Percentiles rank a stretch among this genome's conserved stretches.
These are phyloP conservation scores for Otocyon megalotis DNA, from an alignment of 2,113 vertebrate genomes.

Conservation along the genomic window DNA sequence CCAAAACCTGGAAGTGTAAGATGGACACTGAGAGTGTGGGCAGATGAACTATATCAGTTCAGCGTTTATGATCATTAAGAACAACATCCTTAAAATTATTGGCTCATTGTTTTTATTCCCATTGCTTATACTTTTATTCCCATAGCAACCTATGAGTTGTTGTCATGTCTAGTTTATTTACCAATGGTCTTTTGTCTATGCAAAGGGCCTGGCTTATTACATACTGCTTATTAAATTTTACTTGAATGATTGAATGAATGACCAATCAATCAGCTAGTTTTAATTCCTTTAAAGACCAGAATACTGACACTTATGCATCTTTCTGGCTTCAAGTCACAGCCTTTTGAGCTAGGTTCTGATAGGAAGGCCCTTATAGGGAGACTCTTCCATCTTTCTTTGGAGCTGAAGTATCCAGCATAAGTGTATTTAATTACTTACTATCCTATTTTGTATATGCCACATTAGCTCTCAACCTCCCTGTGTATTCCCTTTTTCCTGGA, in stretches of 20 bases:
- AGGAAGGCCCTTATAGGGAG: background rate
- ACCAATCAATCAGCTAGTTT: background rate
- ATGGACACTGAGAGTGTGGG: background rate
- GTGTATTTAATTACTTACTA: background rate
- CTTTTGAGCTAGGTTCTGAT: background rate
- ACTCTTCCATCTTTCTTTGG: background rate
- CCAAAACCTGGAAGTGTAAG: background rate
- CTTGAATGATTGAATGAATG: background rate
- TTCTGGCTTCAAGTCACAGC: background rate
- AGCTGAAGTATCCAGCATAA: fast-evolving
- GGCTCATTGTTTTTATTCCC: background rate
- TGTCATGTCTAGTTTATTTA: background rate
- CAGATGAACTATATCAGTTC: background rate
- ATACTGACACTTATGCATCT: background rate
- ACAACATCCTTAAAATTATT: background rate
- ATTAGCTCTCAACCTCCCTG: background rate
- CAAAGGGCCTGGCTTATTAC: background rate
- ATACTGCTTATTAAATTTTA: background rate
- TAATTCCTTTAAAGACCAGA: background rate
- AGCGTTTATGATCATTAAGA: background rate
- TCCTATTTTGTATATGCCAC: background rate
- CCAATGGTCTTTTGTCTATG: background rate
- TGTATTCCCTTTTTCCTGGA: background rate
- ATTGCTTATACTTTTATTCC: background rate
- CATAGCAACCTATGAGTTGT: background rate